Conservation (phyloP, 2,113 vertebrate genomes). For the Heptranchias perlo region DNA sequence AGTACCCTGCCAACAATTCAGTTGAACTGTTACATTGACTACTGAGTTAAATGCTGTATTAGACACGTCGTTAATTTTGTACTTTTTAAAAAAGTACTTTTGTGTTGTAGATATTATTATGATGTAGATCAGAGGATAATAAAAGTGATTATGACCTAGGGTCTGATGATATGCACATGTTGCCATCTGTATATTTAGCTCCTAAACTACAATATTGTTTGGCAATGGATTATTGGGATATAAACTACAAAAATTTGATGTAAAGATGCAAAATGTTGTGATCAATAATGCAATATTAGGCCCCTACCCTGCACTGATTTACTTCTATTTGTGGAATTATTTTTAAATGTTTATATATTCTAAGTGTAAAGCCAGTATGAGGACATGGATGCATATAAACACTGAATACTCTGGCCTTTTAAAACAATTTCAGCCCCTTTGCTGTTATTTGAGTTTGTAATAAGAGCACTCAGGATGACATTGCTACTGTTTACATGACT, state of each 20-base stretch:
- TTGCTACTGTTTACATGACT: no score
- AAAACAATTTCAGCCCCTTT: not conserved
- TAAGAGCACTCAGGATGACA: not conserved
- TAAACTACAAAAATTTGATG: not conserved
- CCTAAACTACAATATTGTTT: not conserved
- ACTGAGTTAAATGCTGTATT: not conserved
- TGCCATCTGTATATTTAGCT: not conserved
- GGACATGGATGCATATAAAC: not conserved
- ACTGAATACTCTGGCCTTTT: not conserved
- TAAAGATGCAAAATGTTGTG: no score
- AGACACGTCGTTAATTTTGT: no score
- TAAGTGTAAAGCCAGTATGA: not conserved
- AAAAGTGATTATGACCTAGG: not conserved
- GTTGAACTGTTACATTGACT: not conserved
- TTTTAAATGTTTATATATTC: not conserved
- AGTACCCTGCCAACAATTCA: not conserved
- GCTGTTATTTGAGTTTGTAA: not conserved
- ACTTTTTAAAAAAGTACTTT: not conserved
- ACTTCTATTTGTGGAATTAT: not conserved
- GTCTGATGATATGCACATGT: not conserved
- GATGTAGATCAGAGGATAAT: not conserved
- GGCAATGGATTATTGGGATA: not conserved
- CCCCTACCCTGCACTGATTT: not conserved
- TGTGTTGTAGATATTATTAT: not conserved
- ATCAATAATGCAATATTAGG: no score